phyloP scores from a whole-genome alignment of 2,113 vertebrate genomes.

The Oenanthe oenanthe region DNA sequence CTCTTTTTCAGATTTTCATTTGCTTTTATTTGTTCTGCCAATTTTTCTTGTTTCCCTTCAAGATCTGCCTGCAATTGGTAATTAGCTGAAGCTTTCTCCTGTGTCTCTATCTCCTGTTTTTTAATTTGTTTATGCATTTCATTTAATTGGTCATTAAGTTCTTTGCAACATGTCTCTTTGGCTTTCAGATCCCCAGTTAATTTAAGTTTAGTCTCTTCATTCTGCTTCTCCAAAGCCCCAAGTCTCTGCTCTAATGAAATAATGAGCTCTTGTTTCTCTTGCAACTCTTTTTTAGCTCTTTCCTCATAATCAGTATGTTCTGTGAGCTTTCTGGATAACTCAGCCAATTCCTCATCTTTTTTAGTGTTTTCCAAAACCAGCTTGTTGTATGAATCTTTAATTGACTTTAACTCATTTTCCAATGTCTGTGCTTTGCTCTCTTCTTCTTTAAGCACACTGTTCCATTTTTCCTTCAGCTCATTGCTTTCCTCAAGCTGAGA shows the following conservation, averaged over 20 bases:
- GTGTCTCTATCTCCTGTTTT: constrained; percentile 64
- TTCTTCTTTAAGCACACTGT: constrained; percentile 67
- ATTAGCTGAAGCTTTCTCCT: constrained; percentile 60
- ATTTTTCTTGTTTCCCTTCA: constrained; percentile 60
- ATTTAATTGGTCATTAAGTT: constrained; percentile 73
- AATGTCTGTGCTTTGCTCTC: constrained; percentile 67
- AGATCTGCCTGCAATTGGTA: constrained; percentile 70
- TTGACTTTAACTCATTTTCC: constrained; percentile 80
- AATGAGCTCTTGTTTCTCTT: constrained; percentile 74
- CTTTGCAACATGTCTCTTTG: constrained; percentile 67
- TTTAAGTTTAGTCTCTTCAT: constrained; percentile 67
- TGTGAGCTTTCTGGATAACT: constrained; percentile 70
- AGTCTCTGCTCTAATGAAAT: constrained; percentile 75
- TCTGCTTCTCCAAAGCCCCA: constrained; percentile 44
- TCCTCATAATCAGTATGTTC: constrained; percentile 67
- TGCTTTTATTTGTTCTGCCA: constrained; percentile 65
- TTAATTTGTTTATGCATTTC: constrained; percentile 70
- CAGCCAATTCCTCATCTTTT: constrained; percentile 71
- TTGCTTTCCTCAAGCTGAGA: constrained; percentile 73
- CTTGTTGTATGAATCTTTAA: constrained; percentile 80
- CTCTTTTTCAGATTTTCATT: constrained; percentile 62
- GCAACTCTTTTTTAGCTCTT: constrained; percentile 52
- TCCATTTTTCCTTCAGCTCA: constrained; percentile 63
- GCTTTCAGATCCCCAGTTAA: constrained; percentile 67
- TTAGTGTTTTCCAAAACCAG: constrained; percentile 76